Evolutionary conservation across 2,797 vertebrate genomes (phyloP), one percentile per base, ranked within the genome.

Genomic region (Sebastes diaconus): DNA sequence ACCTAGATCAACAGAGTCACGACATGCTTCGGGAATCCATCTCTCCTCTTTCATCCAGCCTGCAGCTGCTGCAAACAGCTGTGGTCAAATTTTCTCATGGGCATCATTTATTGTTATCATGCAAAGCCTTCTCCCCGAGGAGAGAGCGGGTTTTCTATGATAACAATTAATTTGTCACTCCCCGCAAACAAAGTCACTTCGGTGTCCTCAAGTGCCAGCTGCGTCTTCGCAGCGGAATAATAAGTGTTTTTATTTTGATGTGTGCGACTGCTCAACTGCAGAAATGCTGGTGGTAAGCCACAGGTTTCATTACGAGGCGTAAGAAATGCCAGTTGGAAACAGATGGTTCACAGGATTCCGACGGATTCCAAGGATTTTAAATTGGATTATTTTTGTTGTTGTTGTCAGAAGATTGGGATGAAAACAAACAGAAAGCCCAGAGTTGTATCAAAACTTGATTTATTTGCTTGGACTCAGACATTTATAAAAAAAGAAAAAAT

Each of bases 21-120:
- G 10, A 75, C 52, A 73, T 7, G 65, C 68, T 74, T 14, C 61
- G 70, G 74, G 82, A 84, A 68, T 77, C 65, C n/a, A 8, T 65
- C 52, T 65, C 46, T 69, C 8, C 12, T 34, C 59, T 9, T 30
- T 81, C 69, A 24, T 55, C 50, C 65, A 1, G 36, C 67, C 24
- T 18, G 64, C 88, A 92, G 91, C 83, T 90, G 90, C 83, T 39
- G 75, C 63, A 70, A 74, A 79, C 88, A 90, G 85, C 88, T 91
- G 90, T 73, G 76, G 77, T 81, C 79, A 71, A 1, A 73, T 80
- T 42, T 30, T 79, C 80, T 87, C 77, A 55, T 16, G 27, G 86
- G 79, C 52, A 42, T 77, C 42, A n/a, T 84, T 89, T 81, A 85
- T 87, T 88, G 77, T 77, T 81, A 63, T 83, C 73, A 39, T 70